phyloP scores from a whole-genome alignment of 1,140 invertebrate species.

The Megathymus violae region DNA sequence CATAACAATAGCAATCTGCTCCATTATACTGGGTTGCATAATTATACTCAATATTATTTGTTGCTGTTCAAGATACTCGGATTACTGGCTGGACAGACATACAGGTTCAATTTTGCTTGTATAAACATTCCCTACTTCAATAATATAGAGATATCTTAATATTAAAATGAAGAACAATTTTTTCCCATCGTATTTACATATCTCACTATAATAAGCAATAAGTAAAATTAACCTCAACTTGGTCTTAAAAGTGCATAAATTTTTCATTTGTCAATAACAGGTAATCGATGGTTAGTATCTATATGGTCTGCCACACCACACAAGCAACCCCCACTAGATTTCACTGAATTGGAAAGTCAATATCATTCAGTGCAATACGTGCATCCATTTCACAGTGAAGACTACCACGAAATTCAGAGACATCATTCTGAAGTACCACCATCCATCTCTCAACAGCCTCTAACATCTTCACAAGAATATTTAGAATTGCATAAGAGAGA shows the following conservation, averaged over 20 bases:
- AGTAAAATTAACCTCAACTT: too few relatives aligned
- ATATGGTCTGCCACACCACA: constrained; percentile 92
- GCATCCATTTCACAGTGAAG: constrained; percentile 57
- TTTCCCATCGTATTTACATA: too few relatives aligned
- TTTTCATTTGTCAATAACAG: constrained; percentile 76
- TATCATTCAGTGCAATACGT: constrained; percentile 57
- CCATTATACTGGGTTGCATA: constrained; percentile 87
- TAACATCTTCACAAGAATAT: constrained; percentile 85
- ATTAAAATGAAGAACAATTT: too few relatives aligned
- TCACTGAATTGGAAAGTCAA: constrained; percentile 88
- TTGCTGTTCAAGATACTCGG: constrained; percentile 90
- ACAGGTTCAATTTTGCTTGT: constrained; percentile 86
- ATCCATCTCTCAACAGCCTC: constrained; percentile 67
- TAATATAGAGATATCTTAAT: too few relatives aligned
- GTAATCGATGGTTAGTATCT: constrained; percentile 92
- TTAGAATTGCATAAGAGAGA: constrained; percentile 91
- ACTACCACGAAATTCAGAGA: constrained; percentile 58
- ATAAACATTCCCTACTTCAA: too few relatives aligned
- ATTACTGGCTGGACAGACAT: constrained; percentile 92
- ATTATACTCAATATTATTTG: constrained; percentile 90
- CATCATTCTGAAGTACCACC: constrained; percentile 55
- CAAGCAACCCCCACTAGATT: constrained; percentile 92
- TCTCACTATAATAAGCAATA: too few relatives aligned
- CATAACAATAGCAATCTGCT: constrained; percentile 90
- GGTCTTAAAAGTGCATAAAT: too few relatives aligned